Percentiles rank a stretch among this genome's conserved stretches.
These are phyloP conservation scores for Ormyrus thymus DNA, from an alignment of 2,888 invertebrate species.

Conservation along the genomic window DNA sequence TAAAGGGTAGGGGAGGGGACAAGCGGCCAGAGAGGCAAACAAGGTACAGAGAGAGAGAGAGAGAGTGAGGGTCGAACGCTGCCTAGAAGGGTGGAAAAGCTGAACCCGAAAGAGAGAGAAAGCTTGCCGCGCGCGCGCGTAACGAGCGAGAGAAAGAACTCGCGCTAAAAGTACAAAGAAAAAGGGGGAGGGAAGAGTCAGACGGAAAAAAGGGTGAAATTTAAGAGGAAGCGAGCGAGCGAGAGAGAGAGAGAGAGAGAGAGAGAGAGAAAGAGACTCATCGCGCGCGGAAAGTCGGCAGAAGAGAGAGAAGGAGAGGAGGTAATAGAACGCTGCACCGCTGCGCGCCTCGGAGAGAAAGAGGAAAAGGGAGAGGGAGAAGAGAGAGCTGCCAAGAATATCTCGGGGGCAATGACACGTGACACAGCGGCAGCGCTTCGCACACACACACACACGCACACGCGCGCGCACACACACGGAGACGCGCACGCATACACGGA, in stretches of 20 bases:
- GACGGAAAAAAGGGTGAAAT: conserved; percentile 45
- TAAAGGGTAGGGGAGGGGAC: conserved; percentile 9
- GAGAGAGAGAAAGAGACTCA: background rate
- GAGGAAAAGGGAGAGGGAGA: conserved; percentile 40
- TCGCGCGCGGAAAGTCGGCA: conserved; percentile 21
- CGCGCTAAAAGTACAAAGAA: conserved; percentile 11
- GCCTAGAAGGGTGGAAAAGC: conserved; percentile 19
- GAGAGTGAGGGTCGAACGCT: background rate
- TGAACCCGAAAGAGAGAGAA: conserved; percentile 9
- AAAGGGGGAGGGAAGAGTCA: background rate
- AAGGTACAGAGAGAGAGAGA: background rate
- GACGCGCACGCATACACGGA: background rate
- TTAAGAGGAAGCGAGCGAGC: conserved; percentile 26
- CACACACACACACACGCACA: background rate
- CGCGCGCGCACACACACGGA: background rate
- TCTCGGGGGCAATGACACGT: conserved; percentile 56
- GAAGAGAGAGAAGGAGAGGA: conserved; percentile 22
- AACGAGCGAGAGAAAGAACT: conserved; percentile 8
- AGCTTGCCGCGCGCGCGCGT: background rate
- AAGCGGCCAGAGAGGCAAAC: background rate
- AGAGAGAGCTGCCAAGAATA: conserved; percentile 54
- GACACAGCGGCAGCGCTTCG: conserved; percentile 26
- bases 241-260: background rate
- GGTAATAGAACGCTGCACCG: conserved; percentile 39
- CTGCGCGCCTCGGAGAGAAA: conserved; percentile 24